Base-by-base conservation (phyloP, 1,140 invertebrate genomes). In the Anadara kagoshimensis region DNA sequence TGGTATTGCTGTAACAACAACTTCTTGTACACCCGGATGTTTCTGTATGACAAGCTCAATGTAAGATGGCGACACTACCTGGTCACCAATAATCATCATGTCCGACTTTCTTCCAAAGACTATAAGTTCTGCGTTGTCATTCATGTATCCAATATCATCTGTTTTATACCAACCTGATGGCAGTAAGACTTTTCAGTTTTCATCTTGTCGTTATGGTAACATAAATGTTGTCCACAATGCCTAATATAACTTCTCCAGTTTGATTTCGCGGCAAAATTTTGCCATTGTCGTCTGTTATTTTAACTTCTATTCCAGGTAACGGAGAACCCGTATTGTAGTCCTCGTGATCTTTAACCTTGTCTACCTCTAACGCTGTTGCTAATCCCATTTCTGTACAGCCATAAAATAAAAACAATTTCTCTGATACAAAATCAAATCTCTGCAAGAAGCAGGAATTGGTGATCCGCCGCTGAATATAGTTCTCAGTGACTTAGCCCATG, bases 161-260 rank as follows among this genome's bases (percentile, higher is more conserved):
- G 87, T 89, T 66, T 86, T 85, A 18, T 88, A 75, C 86, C 86
- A 90, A 0, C 89, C 90, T 56, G 91, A 89, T 0, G 57, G 53
- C 53, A 89, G 86, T 5, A 91, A 26, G 5, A 77, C 78, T 88
- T 81, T 26, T 75, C 75, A 10, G 88, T 90, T 57, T 85, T 82
- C 56, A 85, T 86, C 16, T 79, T 78, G 59, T 89, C 75, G 71
- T 82, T 84, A 71, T 80, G 97, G 88, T 98, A 98, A 0, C 94
- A 94, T 66, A 82, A 78, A 73, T 89, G 87, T 26, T 85, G 3
- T 10, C 43, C 18, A 0, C 36, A 12, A 24, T 14, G 7, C 29
- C 47, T 11, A 22, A 64, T 57, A 41, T 49, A 53, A 70, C 24
- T 29, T 75, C 57, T 12, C 73, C 73, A 5, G 18, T 29, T 44